phyloP scores from a whole-genome alignment of 2,113 vertebrate genomes.

The Dipodomys spectabilis region DNA sequence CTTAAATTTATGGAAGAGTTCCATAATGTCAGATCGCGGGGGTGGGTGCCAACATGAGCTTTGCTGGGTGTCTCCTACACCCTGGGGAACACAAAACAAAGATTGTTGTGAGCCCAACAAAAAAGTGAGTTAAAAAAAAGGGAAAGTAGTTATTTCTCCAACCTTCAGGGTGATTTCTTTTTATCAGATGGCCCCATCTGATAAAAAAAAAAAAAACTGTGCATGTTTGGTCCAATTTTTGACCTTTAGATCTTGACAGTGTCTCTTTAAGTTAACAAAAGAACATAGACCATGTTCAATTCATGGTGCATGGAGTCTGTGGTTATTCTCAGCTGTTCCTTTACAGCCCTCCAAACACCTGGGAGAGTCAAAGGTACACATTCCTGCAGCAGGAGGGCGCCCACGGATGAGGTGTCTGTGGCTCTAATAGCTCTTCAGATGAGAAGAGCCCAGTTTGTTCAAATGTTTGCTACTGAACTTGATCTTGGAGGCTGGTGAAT shows the following conservation, averaged over 20 bases:
- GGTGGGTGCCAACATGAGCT: conserved; percentile 38
- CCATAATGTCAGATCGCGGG: background rate
- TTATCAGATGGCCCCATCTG: conserved; percentile 76
- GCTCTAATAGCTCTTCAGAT: conserved; percentile 56
- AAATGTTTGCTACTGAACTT: conserved; percentile 25
- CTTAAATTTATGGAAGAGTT: conserved; percentile 33
- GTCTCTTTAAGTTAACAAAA: conserved; percentile 80
- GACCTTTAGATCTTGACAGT: conserved; percentile 78
- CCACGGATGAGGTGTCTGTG: conserved; percentile 60
- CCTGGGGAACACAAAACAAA: conserved; percentile 75
- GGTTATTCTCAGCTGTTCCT: conserved; percentile 78
- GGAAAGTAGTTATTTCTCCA: conserved; percentile 3
- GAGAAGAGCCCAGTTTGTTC: conserved; percentile 62
- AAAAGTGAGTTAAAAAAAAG: conserved; percentile 14
- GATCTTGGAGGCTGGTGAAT: background rate
- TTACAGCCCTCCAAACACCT: conserved; percentile 82
- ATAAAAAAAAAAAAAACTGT: conserved; percentile 74
- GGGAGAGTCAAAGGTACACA: conserved; percentile 85
- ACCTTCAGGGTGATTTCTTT: conserved; percentile 44
- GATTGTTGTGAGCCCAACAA: conserved; percentile 62
- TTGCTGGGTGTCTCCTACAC: conserved; percentile 44
- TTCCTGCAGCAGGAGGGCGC: conserved; percentile 80
- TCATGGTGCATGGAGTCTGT: conserved; percentile 81
- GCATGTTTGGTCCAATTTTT: conserved; percentile 73
- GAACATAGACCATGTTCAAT: conserved; percentile 68